phyloP scores from a whole-genome alignment of 2,888 invertebrate species.

The Dynastes maya region DNA sequence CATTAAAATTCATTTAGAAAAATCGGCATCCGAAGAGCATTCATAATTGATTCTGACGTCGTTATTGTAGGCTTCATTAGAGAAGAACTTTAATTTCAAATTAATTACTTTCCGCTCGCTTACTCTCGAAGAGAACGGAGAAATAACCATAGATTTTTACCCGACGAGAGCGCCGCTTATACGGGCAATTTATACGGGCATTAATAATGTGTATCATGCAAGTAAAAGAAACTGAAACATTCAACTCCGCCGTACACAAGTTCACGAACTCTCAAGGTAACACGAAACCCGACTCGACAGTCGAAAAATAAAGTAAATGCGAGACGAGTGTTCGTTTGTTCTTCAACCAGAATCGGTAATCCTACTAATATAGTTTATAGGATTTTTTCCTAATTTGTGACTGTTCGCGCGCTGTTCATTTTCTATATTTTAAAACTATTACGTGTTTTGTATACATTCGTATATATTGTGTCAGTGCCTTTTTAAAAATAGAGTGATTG shows the following conservation, averaged over 20 bases:
- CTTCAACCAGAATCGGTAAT: slow-evolving; percentile 51
- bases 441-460: too few species aligned
- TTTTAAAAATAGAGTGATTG: too few species aligned
- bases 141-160: too few species aligned
- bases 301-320: slow-evolving; percentile 62
- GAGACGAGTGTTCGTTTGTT: slow-evolving; percentile 57
- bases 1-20: not conserved
- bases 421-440: too few species aligned
- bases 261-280: slow-evolving; percentile 69
- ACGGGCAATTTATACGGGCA: slow-evolving; percentile 24
- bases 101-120: slow-evolving; percentile 5
- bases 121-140: too few species aligned
- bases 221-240: slow-evolving; percentile 36
- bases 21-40: not conserved
- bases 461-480: too few species aligned
- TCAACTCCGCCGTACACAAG: slow-evolving; percentile 54
- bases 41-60: slow-evolving; percentile 2
- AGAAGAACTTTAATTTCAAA: slow-evolving; percentile 23
- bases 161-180: not conserved
- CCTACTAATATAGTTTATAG: not conserved
- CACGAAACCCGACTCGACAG: slow-evolving; percentile 60
- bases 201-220: slow-evolving; percentile 33
- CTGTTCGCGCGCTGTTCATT: too few species aligned
- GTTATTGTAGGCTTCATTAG: not conserved
- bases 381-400: not conserved